Evolutionary conservation across 1,140 invertebrate genomes (phyloP).

Genomic region (Drosophila repletoides): DNA sequence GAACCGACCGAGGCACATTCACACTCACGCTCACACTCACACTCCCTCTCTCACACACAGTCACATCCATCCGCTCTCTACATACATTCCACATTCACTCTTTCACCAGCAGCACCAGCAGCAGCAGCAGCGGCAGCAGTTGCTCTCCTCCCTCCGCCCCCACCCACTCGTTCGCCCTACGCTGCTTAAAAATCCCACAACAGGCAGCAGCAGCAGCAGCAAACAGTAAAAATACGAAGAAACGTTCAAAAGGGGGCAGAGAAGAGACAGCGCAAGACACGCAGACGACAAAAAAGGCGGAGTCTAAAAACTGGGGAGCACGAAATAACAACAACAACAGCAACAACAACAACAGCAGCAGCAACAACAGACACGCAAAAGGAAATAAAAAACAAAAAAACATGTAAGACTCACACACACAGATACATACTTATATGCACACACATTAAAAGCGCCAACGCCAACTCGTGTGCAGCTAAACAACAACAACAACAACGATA

Average conservation of each 20-base stretch:
- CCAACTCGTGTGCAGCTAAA: conserved; percentile 74
- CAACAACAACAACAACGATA: conserved; percentile 55
- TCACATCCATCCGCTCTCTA: conserved; percentile 26
- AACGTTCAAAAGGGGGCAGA: conserved; percentile 9
- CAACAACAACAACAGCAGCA: conserved; percentile 21
- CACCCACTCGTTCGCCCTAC: conserved; percentile 27
- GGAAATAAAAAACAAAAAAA: conserved; percentile 63
- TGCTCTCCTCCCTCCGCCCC: not conserved
- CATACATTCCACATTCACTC: conserved; percentile 69
- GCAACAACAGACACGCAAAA: conserved; percentile 55
- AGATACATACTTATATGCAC: conserved; percentile 43
- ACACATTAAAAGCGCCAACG: conserved; percentile 57
- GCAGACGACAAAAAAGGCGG: conserved; percentile 79
- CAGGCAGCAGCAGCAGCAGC: conserved; percentile 36
- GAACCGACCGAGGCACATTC: conserved; percentile 62
- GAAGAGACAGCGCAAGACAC: conserved; percentile 68
- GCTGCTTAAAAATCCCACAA: conserved; percentile 75
- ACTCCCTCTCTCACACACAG: not conserved
- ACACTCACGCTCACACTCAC: conserved; percentile 25
- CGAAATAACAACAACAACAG: conserved; percentile 57
- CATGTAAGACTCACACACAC: conserved; percentile 66
- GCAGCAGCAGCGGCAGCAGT: not conserved
- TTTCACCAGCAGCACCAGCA: conserved; percentile 54
- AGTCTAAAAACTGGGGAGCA: conserved; percentile 80
- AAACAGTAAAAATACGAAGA: conserved; percentile 49